phyloP scores from a whole-genome alignment of 2,113 vertebrate genomes.

The Holacanthus passer region DNA sequence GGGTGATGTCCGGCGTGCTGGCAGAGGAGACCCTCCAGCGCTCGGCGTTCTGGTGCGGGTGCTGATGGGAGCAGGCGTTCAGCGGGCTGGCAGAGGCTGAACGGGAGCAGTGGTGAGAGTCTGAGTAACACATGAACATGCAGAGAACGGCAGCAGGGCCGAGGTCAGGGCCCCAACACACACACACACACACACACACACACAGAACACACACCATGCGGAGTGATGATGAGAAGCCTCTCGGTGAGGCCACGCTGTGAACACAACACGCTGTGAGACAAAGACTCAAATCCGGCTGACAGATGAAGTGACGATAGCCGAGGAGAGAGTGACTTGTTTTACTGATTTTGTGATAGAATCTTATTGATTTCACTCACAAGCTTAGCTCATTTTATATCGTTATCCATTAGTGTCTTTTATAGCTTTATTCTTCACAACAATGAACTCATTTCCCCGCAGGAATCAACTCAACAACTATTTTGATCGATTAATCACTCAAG shows the following conservation, averaged over 20 bases:
- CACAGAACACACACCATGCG: constrained; percentile 39
- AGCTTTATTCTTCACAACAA: not conserved
- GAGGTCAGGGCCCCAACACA: constrained; percentile 39
- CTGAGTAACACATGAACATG: constrained; percentile 71
- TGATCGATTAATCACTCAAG: not conserved
- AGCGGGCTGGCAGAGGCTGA: constrained; percentile 93
- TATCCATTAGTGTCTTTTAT: not conserved
- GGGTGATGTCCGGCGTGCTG: constrained; percentile 89
- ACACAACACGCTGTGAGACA: not conserved
- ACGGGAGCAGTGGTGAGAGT: constrained; percentile 89
- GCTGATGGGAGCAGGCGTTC: constrained; percentile 86
- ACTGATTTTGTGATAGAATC: not conserved
- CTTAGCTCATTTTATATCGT: not conserved
- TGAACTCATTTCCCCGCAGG: not conserved
- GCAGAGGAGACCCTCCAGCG: constrained; percentile 84
- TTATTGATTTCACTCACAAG: constrained; percentile 10
- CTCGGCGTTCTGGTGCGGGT: constrained; percentile 86
- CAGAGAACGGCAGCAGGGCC: constrained; percentile 36
- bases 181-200: not conserved
- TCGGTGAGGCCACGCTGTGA: not conserved
- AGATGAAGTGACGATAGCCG: not conserved
- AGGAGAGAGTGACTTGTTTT: not conserved
- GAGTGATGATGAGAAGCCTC: not conserved
- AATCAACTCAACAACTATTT: not conserved
- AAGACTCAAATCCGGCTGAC: not conserved